Conservation (phyloP, 2,797 vertebrate species). For the Tadarida brasiliensis region DNA sequence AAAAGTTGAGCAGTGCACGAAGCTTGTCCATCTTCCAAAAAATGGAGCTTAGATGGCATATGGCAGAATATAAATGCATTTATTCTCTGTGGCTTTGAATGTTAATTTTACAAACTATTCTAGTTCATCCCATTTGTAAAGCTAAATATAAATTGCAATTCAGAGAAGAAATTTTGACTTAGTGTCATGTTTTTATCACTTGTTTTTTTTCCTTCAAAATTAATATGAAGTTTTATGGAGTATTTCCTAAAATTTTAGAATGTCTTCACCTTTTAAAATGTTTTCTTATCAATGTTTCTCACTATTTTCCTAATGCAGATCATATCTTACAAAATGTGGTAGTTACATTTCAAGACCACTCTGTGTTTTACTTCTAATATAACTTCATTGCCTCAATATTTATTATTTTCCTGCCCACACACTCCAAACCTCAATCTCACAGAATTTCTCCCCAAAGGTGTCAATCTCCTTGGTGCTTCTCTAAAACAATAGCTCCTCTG, state of each 20-base stretch:
- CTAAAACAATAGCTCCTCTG: neutral
- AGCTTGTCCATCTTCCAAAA: conserved; percentile 71
- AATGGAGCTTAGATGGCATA: conserved; percentile 59
- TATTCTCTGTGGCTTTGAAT: conserved; percentile 61
- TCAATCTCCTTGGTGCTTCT: neutral
- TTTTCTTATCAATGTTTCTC: neutral
- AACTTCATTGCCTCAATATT: neutral
- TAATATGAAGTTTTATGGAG: conserved; percentile 19
- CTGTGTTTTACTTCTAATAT: neutral
- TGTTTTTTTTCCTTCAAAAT: conserved; percentile 36
- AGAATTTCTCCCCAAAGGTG: neutral
- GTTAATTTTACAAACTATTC: conserved; percentile 71
- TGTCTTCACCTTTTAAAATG: neutral
- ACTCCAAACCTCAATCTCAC: neutral
- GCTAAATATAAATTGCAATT: conserved; percentile 56
- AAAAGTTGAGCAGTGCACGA: conserved; percentile 59
- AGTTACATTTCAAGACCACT: neutral
- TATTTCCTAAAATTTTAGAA: neutral
- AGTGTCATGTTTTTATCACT: conserved; percentile 14
- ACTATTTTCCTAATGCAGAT: neutral
- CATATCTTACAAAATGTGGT: neutral
- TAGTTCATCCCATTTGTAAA: conserved; percentile 61
- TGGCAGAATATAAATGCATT: conserved; percentile 64
- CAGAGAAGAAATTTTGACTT: conserved; percentile 1
- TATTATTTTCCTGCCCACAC: neutral